Percentiles rank a stretch among this genome's conserved stretches.
phyloP scores from a whole-genome alignment of 2,888 invertebrate genomes.

The Hyposoter dolosus region DNA sequence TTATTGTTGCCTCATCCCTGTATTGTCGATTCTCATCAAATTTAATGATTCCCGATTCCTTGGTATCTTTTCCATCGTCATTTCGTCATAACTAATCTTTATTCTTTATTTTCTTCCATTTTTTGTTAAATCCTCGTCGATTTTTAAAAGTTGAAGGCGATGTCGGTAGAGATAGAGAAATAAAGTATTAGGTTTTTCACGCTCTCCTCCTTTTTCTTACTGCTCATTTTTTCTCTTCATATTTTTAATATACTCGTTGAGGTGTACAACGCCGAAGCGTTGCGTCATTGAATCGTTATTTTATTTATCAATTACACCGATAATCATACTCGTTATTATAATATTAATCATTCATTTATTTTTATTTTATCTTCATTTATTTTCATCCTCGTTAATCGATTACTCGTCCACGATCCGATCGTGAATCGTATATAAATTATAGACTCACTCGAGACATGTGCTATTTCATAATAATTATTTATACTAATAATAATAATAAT shows the following conservation, averaged over 20 bases:
- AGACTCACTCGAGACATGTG: constrained; percentile 65
- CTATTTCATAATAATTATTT: constrained; percentile 56
- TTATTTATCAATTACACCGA: constrained; percentile 51
- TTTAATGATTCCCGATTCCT: constrained; percentile 71
- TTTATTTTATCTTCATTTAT: constrained; percentile 13
- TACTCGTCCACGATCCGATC: constrained; percentile 53
- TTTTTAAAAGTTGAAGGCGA: constrained; percentile 83
- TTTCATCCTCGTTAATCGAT: constrained; percentile 18
- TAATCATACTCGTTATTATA: constrained; percentile 46
- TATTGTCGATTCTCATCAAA: constrained; percentile 83
- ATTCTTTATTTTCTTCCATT: constrained; percentile 57
- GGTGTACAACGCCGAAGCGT: constrained; percentile 35
- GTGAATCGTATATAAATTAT: constrained; percentile 59
- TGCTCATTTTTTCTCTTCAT: constrained; percentile 37
- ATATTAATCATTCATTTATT: constrained; percentile 39
- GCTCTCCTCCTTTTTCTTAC: constrained; percentile 49
- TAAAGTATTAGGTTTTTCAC: constrained; percentile 73
- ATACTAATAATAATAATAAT: constrained; percentile 43
- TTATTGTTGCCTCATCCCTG: constrained; percentile 85
- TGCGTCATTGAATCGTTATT: constrained; percentile 55
- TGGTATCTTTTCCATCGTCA: constrained; percentile 62
- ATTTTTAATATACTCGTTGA: constrained; percentile 33
- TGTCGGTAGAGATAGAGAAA: constrained; percentile 84
- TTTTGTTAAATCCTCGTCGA: constrained; percentile 55
- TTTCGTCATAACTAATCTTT: constrained; percentile 49